Evolutionary conservation across 2,113 vertebrate genomes (phyloP).

Genomic region (Entomyzon cyanotis): DNA sequence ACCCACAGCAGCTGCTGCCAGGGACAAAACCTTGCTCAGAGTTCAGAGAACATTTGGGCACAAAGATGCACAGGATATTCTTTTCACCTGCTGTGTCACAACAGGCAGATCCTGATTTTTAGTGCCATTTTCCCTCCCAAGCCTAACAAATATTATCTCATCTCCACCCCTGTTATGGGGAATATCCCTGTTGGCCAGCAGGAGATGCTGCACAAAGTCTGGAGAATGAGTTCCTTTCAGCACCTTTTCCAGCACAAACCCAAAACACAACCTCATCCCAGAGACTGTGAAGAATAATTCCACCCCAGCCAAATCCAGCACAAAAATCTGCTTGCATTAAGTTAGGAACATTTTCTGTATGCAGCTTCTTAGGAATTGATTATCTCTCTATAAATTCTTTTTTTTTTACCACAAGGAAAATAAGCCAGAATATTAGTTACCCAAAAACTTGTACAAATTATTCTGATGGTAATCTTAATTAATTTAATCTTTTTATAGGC

Average conservation of each 20-base stretch:
- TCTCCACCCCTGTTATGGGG: not conserved
- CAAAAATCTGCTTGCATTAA: not conserved
- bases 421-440: conserved; percentile 2
- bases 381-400: not conserved
- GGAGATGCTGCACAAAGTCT: not conserved
- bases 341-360: not conserved
- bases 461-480: conserved; percentile 6
- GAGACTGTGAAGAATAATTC: too few relatives aligned
- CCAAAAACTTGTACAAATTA: not conserved
- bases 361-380: not conserved
- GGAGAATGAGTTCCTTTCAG: not conserved
- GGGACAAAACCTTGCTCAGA: not conserved
- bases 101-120: not conserved
- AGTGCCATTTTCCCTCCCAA: not conserved
- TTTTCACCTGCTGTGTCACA: too few relatives aligned
- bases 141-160: not conserved
- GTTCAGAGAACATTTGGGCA: too few relatives aligned
- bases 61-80: not conserved
- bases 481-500: conserved; percentile 43
- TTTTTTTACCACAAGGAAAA: not conserved
- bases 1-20: not conserved
- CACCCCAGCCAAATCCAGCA: not conserved
- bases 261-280: not conserved
- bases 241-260: not conserved
- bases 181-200: not conserved